Base-by-base conservation (phyloP, 1,140 invertebrate species). In the Mercenaria mercenaria region DNA sequence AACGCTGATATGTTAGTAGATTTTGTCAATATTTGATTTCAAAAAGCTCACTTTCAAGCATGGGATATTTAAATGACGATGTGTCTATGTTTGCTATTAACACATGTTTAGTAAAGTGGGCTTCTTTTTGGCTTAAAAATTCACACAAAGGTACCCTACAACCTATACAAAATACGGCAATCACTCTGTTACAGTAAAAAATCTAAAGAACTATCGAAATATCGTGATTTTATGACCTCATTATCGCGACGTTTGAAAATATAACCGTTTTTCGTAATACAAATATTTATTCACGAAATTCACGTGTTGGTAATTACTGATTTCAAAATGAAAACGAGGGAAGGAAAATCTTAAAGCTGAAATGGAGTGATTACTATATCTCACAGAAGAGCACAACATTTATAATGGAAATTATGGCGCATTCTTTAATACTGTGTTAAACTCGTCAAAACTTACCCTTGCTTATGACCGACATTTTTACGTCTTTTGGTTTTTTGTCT, bases 211-310 rank as follows among this genome's bases (percentile, higher is more conserved):
- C n/a, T n/a, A n/a, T 64, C 59, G 6, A 47, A 29, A 64, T 8
- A 8, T 64, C 23, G 43, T 20, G 32, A 56, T 72, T 85, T 85
- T 85, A 85, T 85, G 83, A 85, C 83, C 83, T 74, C 83, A 85
- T 85, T 85, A 47, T 56, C 79, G 3, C 2, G 11, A 6, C 1
- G 50, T 56, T 23, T 79, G 29, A 34, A 76, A 50, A 64, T 26
- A 34, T 50, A 34, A n/a, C 29, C 26, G 20, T 50, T 32, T n/a
- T 15, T 79, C 15, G n/a, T 50, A 47, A 50, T 18, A 26, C 41
- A 20, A 69, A 2, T 83, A 13, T 67, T 32, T 69, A 50, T 61
- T 82, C 29, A 52, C 77, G 77, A 52, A 52, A 32, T 56, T 50
- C 56, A 64, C 79, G 10, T 41, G 20, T n/a, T 37, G 13, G 37